Base-by-base conservation (phyloP, 2,888 invertebrate genomes). In the Heliconius sara region DNA sequence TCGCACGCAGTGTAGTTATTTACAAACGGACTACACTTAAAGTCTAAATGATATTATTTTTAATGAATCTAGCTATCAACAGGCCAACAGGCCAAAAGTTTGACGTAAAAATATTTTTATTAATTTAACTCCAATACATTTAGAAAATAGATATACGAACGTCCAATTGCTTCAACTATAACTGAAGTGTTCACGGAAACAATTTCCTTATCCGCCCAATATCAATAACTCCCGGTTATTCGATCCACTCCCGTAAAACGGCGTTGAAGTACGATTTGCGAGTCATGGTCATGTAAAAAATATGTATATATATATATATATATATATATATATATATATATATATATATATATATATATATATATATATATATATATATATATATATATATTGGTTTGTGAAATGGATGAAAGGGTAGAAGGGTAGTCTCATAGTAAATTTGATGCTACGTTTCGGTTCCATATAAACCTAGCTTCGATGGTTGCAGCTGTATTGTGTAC, bases 141-240 rank as follows among this genome's bases (percentile, higher is more conserved):
- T 68, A 16, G n/a, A 4, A 68, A 43, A n/a, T 70, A 43, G 25
- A 43, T 70, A 70, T 9, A 43, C 12, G n/a, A 43, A 68, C 25
- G 39, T 68, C n/a, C 25, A 68, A 43, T 47, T 47, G 25, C 25
- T 70, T 9, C 43, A 9, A 43, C n/a, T 16, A 19, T 34, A 65
- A 63, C 47, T 65, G n/a, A 77, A 71, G 30, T 43, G 63, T 71
- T 63, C 16, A 30, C n/a, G 27, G 39, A 73, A 73, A 78, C 77
- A 60, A 78, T 67, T 73, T 67, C 34, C 39, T 73, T 52, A 70
- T 27, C 12, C 73, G 57, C 52, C 66, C 78, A 67, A 78, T 78
- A 73, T 78, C 78, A 66, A 78, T 78, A 73, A 67, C 57, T 78
- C 73, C 72, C 39, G 66, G 66, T 39, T 66, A 57, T 67, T 67